Conservation (phyloP, 2,113 vertebrate genomes). For the Brachyistius frenatus region DNA sequence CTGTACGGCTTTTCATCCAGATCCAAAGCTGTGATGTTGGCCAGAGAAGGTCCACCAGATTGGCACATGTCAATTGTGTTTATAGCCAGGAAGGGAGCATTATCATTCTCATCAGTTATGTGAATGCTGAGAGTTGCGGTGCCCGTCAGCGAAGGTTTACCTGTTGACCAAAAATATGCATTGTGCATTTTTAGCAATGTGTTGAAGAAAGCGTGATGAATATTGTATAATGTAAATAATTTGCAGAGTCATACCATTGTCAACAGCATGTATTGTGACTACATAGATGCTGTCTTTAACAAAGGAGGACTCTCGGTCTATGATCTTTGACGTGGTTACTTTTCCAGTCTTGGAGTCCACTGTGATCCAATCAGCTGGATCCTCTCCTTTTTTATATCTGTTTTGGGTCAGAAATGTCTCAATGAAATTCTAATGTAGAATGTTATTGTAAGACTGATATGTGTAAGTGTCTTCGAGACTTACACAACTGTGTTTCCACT, state of each 20-base stretch:
- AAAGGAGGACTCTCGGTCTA: conserved; percentile 79
- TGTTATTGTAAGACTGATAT: not conserved
- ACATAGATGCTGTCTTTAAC: conserved; percentile 68
- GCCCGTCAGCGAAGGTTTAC: conserved; percentile 67
- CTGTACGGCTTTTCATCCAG: conserved; percentile 47
- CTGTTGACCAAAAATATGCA: conserved; percentile 47
- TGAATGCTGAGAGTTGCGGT: conserved; percentile 65
- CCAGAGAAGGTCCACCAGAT: conserved; percentile 1
- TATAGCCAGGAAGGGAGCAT: conserved; percentile 12
- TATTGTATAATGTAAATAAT: not conserved
- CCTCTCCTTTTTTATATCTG: conserved; percentile 67
- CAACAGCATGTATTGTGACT: conserved; percentile 66
- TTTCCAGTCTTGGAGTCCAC: conserved; percentile 71
- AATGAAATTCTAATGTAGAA: not conserved
- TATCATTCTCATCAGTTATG: conserved; percentile 62
- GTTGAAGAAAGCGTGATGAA: not conserved
- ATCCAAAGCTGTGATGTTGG: conserved; percentile 58
- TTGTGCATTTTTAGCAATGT: conserved; percentile 6
- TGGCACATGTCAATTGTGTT: conserved; percentile 59
- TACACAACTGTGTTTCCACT: conserved; percentile 60
- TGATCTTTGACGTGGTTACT: conserved; percentile 57
- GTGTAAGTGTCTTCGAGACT: conserved; percentile 6
- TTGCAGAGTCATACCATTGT: conserved; percentile 69
- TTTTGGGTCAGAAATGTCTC: not conserved
- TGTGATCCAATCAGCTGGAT: conserved; percentile 74